Base-by-base conservation (phyloP, 2,797 vertebrate species). In the Champsocephalus gunnari region DNA sequence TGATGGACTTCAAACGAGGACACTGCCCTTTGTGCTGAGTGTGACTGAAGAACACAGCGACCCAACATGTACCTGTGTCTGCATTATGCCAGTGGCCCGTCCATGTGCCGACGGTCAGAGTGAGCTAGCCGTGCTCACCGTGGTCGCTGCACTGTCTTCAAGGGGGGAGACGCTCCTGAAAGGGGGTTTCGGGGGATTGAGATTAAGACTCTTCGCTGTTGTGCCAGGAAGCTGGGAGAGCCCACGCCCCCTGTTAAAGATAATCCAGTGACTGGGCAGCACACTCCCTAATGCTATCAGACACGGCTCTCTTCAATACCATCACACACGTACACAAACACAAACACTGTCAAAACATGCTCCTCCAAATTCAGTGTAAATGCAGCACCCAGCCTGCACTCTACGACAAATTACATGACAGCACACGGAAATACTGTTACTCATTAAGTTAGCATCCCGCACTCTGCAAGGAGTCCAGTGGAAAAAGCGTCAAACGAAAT, bases 261-360 rank as follows among this genome's bases (percentile, higher is more conserved):
- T 97, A 89, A 97, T 96, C 82, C 95, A 95, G 72, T 95, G 86
- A 96, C 95, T 62, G 96, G 96, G 70, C 96, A 97, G 86, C 91
- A 71, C 57, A 71, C 62, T 71, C 73, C 70, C 84, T 89, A 85
- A 90, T 88, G 77, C 75, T 86, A 88, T 88, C 80, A 82, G 86
- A 89, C 85, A 55, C 73, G 73, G 88, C 81, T 89, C 82, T 84
- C 77, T 85, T 88, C 82, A 83, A 78, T 85, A 84, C 54, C 84
- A 69, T 86, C 84, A 74, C 68, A 81, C 75, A 76, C 74, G 12
- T 44, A 85, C 71, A 69, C 73, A 85, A 64, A 82, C 75, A 82
- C 72, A 85, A 66, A 86, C 71, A 56, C 66, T 76, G 82, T 85
- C 89, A 88, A 83, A 87, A 81, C 81, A 86, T 41, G 58, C 68